These are phyloP conservation scores for Clarias fuscus DNA, from an alignment of 2,797 vertebrate species.

Conservation along the genomic window DNA sequence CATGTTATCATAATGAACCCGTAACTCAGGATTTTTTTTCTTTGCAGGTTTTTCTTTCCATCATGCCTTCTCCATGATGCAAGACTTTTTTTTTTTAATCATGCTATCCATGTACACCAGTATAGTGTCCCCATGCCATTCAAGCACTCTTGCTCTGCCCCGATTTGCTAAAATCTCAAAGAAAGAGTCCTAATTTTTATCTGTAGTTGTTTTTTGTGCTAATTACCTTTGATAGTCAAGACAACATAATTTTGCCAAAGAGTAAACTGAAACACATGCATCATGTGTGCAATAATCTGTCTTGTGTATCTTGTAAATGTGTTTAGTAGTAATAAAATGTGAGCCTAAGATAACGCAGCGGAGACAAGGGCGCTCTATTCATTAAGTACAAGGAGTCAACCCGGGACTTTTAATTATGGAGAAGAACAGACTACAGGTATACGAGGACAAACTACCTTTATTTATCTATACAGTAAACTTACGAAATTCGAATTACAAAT, in stretches of 20 bases:
- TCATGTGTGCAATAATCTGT: background rate
- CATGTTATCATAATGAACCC: conserved; percentile 19
- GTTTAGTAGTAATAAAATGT: background rate
- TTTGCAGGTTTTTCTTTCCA: no score
- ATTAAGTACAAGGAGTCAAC: background rate
- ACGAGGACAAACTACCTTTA: no score
- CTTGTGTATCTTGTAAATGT: background rate
- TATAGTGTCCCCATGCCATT: background rate
- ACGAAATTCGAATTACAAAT: no score
- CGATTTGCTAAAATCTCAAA: background rate
- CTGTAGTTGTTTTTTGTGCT: background rate
- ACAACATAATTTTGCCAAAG: background rate
- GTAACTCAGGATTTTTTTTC: background rate
- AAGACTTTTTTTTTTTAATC: conserved; percentile 11
- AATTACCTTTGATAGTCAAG: background rate
- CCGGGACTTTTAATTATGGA: no score
- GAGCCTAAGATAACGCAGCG: background rate
- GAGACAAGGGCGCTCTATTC: background rate
- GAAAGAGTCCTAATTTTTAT: background rate
- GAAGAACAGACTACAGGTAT: no score
- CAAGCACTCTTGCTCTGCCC: background rate
- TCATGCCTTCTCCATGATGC: background rate
- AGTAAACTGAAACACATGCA: background rate
- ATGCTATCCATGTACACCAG: background rate
- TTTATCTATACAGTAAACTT: no score